phyloP scores from a whole-genome alignment of 2,888 invertebrate genomes.

The Rhimphoctona megacephalus region DNA sequence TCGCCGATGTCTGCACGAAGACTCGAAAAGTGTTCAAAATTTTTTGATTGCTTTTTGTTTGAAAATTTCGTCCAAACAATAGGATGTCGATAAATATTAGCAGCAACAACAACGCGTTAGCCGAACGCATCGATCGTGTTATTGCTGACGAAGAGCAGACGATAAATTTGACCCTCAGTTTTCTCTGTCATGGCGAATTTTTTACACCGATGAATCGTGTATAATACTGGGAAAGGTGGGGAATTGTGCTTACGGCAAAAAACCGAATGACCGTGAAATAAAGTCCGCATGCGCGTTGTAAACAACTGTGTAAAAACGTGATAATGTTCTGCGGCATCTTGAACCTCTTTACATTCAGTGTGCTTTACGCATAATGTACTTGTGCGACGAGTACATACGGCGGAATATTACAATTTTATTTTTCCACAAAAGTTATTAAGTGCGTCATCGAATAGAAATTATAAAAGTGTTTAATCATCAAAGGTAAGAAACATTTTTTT shows the following conservation, averaged over 20 bases:
- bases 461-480: neutral
- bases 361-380: neutral
- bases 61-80: neutral
- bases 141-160: neutral
- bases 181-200: neutral
- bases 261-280: constrained; percentile 21
- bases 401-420: neutral
- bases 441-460: neutral
- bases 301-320: constrained; percentile 39
- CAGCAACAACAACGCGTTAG: neutral
- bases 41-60: too few relatives aligned
- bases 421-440: neutral
- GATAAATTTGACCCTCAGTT: neutral
- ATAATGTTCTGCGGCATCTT: constrained; percentile 33
- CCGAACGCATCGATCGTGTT: neutral
- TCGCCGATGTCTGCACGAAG: too few relatives aligned
- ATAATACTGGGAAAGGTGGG: neutral
- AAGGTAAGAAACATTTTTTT: neutral
- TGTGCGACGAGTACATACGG: neutral
- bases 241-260: neutral
- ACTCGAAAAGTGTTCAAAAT: too few relatives aligned
- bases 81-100: neutral
- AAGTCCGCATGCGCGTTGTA: constrained; percentile 31
- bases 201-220: neutral
- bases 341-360: neutral